A percentile compares a stretch with the other conserved stretches of the same genome.
phyloP scores from a whole-genome alignment of 2,113 vertebrate species.

The Girardinichthys multiradiatus region DNA sequence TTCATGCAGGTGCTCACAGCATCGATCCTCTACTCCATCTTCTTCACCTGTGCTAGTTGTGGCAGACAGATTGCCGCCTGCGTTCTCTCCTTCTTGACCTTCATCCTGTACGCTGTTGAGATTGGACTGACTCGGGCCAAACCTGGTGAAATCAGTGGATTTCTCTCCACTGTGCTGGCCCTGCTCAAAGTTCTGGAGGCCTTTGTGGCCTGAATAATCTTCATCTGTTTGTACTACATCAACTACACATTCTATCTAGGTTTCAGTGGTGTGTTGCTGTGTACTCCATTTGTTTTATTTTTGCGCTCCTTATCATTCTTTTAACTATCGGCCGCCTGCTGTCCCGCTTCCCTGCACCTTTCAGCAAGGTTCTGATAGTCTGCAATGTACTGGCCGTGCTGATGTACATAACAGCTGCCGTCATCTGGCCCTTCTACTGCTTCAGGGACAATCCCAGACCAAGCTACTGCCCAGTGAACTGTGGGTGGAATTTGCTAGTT shows the following conservation, averaged over 20 bases:
- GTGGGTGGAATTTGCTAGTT: conserved; percentile 62
- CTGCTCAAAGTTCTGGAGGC: conserved; percentile 89
- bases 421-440: conserved; percentile 88
- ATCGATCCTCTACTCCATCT: conserved; percentile 83
- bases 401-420: conserved; percentile 84
- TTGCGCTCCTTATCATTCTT: conserved; percentile 83
- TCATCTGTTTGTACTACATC: conserved; percentile 70
- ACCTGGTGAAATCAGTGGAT: conserved; percentile 85
- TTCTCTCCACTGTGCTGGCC: conserved; percentile 86
- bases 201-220: conserved; percentile 88
- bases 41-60: conserved; percentile 21
- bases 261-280: conserved; percentile 88
- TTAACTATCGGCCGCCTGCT: conserved; percentile 83
- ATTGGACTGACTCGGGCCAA: conserved; percentile 83
- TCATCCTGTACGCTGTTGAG: conserved; percentile 81
- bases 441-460: conserved; percentile 38
- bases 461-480: fast-evolving
- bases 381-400: conserved; percentile 83
- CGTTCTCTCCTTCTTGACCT: conserved; percentile 81
- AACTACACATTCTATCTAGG: fast-evolving
- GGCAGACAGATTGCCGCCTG: conserved; percentile 72
- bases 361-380: conserved; percentile 80
- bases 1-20: conserved; percentile 76
- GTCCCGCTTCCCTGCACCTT: conserved; percentile 64
- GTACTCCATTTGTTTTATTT: conserved; percentile 87